Conservation (phyloP, 2,797 vertebrate species). For the Helostoma temminkii region DNA sequence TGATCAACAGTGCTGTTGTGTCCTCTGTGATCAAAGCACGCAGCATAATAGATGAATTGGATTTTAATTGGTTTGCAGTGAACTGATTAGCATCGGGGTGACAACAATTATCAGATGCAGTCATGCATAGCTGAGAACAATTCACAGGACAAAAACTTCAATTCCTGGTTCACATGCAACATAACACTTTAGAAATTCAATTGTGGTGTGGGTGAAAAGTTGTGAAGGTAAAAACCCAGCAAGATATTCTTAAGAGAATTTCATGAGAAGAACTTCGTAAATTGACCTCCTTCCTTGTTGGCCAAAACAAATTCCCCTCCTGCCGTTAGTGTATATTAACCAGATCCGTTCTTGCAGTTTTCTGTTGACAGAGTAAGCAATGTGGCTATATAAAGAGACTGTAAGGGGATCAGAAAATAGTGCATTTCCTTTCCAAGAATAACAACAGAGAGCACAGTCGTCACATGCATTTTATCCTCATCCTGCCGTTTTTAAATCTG, state of each 20-base stretch:
- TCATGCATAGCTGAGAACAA: background rate
- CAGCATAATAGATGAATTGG: background rate
- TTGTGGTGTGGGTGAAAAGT: constrained; percentile 13
- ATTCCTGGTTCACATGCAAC: background rate
- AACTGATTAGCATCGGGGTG: background rate
- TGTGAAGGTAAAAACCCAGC: constrained; percentile 28
- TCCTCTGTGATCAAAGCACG: constrained; percentile 6
- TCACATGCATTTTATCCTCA: constrained; percentile 37
- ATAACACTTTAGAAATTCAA: background rate
- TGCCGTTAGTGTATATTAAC: constrained; percentile 34
- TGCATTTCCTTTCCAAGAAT: constrained; percentile 44
- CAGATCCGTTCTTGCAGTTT: background rate
- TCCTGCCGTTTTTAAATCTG: constrained; percentile 11
- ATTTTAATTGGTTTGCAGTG: constrained; percentile 10
- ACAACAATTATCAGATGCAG: background rate
- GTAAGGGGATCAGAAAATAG: constrained; percentile 30
- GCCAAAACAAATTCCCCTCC: constrained; percentile 30
- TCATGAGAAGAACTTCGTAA: constrained; percentile 45
- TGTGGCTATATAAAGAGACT: constrained; percentile 31
- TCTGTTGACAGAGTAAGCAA: constrained; percentile 53
- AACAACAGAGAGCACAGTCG: constrained; percentile 37
- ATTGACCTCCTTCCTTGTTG: constrained; percentile 34
- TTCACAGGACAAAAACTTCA: constrained; percentile 15
- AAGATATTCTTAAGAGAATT: background rate
- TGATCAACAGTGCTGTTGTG: background rate